Percentiles rank a stretch among this genome's conserved stretches.
Conservation (phyloP, 2,797 vertebrate genomes). For the Coilia nasus region DNA sequence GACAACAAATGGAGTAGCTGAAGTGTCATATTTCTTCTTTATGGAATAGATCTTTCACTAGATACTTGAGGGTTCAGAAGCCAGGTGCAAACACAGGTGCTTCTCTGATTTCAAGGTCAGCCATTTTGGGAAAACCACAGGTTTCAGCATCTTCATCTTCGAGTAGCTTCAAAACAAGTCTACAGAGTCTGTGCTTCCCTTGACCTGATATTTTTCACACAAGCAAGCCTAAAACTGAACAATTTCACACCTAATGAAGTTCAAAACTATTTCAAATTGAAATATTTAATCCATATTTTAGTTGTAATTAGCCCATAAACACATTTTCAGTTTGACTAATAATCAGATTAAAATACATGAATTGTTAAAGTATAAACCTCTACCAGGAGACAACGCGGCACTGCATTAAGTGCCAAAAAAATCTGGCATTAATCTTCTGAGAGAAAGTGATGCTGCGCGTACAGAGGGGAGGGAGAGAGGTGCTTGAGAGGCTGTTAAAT, state of each 20-base stretch:
- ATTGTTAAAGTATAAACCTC: slow-evolving; percentile 5
- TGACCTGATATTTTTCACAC: not conserved
- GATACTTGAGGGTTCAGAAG: slow-evolving; percentile 37
- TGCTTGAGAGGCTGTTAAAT: slow-evolving; percentile 23
- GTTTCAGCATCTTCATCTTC: slow-evolving; percentile 31
- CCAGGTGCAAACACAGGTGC: slow-evolving; percentile 52
- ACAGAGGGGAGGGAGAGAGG: not conserved
- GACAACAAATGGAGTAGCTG: slow-evolving; percentile 23
- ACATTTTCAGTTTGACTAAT: not conserved
- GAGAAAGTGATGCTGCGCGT: not conserved
- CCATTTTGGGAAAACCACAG: slow-evolving; percentile 45
- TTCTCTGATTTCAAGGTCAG: slow-evolving; percentile 48
- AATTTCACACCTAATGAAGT: not conserved
- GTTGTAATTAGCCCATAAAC: not conserved
- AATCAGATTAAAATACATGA: not conserved
- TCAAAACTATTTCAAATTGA: slow-evolving; percentile 11
- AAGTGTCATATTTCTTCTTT: slow-evolving; percentile 30
- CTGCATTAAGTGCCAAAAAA: slow-evolving; percentile 16
- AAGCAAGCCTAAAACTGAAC: not conserved
- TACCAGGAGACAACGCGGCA: slow-evolving; percentile 1
- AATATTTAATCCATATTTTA: not conserved
- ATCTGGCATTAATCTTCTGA: slow-evolving; percentile 19
- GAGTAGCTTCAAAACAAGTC: not conserved
- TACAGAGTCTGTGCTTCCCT: not conserved
- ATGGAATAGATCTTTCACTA: slow-evolving; percentile 40